These are phyloP conservation scores for Spodoptera litura DNA, from an alignment of 1,140 invertebrate species.

Conservation along the genomic window DNA sequence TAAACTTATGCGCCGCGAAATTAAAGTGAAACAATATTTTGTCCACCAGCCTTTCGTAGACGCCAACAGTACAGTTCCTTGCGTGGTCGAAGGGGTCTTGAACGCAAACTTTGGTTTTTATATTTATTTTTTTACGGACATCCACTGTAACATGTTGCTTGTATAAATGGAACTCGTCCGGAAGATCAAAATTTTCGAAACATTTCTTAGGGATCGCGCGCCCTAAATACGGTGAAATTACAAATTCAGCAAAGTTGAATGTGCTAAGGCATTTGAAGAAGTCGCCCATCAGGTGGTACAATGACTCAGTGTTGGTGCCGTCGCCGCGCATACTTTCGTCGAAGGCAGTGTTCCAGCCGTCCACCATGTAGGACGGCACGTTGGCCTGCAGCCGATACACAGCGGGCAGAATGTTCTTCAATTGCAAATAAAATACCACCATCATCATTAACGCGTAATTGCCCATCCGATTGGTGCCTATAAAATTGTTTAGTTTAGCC, in stretches of 20 bases:
- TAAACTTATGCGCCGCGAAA: conserved; percentile 51
- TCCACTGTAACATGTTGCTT: conserved; percentile 69
- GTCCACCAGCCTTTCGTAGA: conserved; percentile 63
- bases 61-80: conserved; percentile 82
- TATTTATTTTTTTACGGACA: conserved; percentile 65
- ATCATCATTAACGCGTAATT: conserved; percentile 88
- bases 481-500: conserved; percentile 87
- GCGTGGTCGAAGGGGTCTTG: conserved; percentile 89
- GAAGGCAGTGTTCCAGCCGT: conserved; percentile 70
- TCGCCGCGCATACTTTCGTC: conserved; percentile 9
- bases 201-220: conserved; percentile 69
- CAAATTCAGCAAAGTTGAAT: conserved; percentile 83
- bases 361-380: conserved; percentile 40
- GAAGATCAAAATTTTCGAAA: conserved; percentile 77
- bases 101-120: conserved; percentile 84
- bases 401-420: conserved; percentile 71
- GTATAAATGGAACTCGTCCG: conserved; percentile 75
- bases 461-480: conserved; percentile 81
- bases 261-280: conserved; percentile 88
- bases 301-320: conserved; percentile 51
- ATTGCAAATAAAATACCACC: conserved; percentile 89
- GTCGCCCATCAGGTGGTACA: conserved; percentile 85
- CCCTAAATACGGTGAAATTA: conserved; percentile 87
- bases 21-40: conserved; percentile 54
- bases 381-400: conserved; percentile 60